Conservation (phyloP, 2,888 invertebrate genomes). For the Heliconius charithonia region DNA sequence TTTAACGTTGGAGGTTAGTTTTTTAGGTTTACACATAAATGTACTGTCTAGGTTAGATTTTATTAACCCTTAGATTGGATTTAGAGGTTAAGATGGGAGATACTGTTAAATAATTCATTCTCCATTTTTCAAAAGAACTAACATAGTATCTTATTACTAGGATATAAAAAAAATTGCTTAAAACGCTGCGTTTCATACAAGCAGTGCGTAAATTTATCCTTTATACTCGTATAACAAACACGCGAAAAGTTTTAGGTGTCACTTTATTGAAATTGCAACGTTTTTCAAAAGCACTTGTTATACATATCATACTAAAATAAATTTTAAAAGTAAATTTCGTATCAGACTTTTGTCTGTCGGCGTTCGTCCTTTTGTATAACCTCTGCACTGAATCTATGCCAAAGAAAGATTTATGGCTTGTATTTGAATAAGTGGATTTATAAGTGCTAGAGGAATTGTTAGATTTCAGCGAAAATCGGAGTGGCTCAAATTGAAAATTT, state of each 20-base stretch:
- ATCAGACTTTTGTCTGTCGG: constrained; percentile 40
- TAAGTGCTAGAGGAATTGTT: constrained; percentile 29
- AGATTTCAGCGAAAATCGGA: constrained; percentile 13
- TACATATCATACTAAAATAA: constrained; percentile 43
- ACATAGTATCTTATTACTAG: too few species aligned
- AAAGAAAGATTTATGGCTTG: constrained; percentile 42
- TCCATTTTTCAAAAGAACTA: too few species aligned
- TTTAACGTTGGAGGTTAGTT: too few species aligned
- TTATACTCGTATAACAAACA: constrained; percentile 46
- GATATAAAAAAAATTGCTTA: background rate
- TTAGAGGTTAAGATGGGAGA: too few species aligned
- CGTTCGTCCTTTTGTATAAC: constrained; percentile 38
- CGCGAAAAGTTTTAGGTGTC: constrained; percentile 50
- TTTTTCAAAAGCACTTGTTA: constrained; percentile 47
- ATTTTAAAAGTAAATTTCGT: constrained; percentile 41
- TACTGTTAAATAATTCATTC: too few species aligned
- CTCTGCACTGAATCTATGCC: constrained; percentile 40
- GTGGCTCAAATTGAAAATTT: constrained; percentile 23
- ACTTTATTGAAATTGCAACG: constrained; percentile 51
- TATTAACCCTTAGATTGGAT: too few species aligned
- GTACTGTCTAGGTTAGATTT: too few species aligned
- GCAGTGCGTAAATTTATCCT: constrained; percentile 44
- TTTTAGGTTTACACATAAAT: too few species aligned
- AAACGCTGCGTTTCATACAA: constrained; percentile 38
- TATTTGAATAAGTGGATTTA: constrained; percentile 42